Percentiles rank a stretch among this genome's conserved stretches.
These are phyloP conservation scores for Odontothrips loti DNA, from an alignment of 2,888 invertebrate genomes.

Conservation along the genomic window DNA sequence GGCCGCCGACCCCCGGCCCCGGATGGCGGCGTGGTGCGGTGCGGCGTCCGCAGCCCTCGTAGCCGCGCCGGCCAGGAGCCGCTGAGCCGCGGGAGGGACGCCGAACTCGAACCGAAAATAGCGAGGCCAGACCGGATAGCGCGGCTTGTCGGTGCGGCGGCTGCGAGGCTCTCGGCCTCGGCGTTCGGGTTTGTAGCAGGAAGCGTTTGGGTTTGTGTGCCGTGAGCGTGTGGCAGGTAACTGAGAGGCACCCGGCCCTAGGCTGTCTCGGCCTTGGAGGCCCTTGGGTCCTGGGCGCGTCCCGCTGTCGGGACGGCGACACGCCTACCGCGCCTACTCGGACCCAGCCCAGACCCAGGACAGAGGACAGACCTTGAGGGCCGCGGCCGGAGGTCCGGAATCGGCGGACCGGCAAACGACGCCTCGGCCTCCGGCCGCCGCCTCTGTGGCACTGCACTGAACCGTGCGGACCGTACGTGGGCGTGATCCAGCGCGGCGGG, in stretches of 20 bases:
- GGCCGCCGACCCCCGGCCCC: too few species aligned
- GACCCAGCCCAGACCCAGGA: neutral
- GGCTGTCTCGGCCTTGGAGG: neutral
- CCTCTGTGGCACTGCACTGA: neutral
- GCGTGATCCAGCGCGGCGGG: too few species aligned
- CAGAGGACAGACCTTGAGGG: neutral
- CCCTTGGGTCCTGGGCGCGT: neutral
- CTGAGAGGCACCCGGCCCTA: neutral
- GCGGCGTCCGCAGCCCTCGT: neutral
- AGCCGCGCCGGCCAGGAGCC: too few species aligned
- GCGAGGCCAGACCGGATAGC: neutral
- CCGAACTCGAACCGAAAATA: neutral
- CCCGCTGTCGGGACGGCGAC: neutral
- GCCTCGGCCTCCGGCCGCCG: neutral
- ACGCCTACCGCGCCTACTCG: neutral
- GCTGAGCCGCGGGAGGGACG: too few species aligned
- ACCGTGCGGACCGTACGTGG: too few species aligned
- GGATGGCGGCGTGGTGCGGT: neutral
- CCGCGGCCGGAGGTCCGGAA: neutral
- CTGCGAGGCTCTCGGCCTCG: neutral
- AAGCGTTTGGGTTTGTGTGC: neutral
- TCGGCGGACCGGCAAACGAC: neutral
- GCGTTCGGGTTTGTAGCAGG: neutral
- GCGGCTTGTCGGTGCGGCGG: neutral
- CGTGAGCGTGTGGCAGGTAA: neutral